phyloP scores from a whole-genome alignment of 2,113 vertebrate species.

The Psilopogon haemacephalus region DNA sequence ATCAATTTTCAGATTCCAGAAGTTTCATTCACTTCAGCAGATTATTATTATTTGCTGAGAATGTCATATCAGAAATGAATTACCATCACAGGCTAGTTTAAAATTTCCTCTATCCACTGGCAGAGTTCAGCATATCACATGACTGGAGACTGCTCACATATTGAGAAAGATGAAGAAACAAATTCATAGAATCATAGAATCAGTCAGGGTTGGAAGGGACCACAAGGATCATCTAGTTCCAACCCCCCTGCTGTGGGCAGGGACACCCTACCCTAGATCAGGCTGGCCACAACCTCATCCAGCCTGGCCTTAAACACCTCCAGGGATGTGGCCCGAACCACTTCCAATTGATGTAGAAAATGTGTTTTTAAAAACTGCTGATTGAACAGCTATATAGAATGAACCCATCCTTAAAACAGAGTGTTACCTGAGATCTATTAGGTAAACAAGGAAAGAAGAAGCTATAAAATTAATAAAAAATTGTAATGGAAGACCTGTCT shows the following conservation, averaged over 20 bases:
- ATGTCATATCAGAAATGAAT: not conserved
- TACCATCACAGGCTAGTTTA: not conserved
- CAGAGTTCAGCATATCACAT: fast-evolving
- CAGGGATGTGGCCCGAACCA: no score
- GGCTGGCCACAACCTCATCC: no score
- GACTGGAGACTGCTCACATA: not conserved
- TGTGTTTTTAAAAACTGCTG: not conserved
- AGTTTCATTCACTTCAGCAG: not conserved
- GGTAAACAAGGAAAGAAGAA: not conserved
- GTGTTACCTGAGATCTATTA: not conserved
- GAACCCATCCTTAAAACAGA: not conserved
- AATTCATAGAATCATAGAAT: no score
- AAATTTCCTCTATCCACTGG: not conserved
- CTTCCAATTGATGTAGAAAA: not conserved
- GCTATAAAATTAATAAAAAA: not conserved
- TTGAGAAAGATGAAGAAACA: not conserved
- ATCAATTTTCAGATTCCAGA: not conserved
- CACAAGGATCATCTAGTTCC: no score
- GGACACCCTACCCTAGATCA: no score
- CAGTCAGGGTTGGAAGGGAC: no score
- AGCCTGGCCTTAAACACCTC: no score
- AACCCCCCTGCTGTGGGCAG: no score
- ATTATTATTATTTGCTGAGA: not conserved
- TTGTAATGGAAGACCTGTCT: not conserved
- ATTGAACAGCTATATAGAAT: not conserved